Evolutionary conservation across 2,888 invertebrate genomes (phyloP).

Genomic region (Cerastis leucographa): DNA sequence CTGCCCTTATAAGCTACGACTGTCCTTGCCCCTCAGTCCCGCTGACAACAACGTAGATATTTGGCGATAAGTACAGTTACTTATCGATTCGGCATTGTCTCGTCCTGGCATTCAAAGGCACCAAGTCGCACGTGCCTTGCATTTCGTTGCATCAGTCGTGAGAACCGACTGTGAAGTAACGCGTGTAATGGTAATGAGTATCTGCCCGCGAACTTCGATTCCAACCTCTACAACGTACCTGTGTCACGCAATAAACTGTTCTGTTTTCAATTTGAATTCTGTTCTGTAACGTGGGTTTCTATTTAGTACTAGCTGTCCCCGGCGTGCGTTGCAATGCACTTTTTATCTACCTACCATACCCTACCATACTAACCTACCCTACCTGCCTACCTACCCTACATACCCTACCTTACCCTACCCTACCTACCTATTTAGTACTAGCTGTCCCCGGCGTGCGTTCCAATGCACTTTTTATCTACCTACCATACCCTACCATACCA

Average conservation of each 20-base stretch:
- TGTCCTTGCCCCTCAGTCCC: slow-evolving; percentile 73
- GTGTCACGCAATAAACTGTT: slow-evolving; percentile 39
- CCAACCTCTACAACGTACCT: slow-evolving; percentile 36
- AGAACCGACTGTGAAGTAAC: slow-evolving; percentile 83
- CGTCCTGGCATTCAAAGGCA: slow-evolving; percentile 82
- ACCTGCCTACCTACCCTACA: too few relatives aligned
- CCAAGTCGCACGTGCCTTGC: slow-evolving; percentile 81
- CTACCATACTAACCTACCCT: too few relatives aligned
- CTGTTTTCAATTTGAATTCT: slow-evolving; percentile 29
- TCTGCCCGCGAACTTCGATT: slow-evolving; percentile 61
- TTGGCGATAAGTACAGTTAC: slow-evolving; percentile 87
- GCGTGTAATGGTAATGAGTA: slow-evolving; percentile 73
- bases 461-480: too few relatives aligned
- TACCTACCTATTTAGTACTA: too few relatives aligned
- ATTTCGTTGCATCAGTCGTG: slow-evolving; percentile 82
- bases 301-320: too few relatives aligned
- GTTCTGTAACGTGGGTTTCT: not conserved
- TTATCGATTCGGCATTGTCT: slow-evolving; percentile 88
- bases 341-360: too few relatives aligned
- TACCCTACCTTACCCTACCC: too few relatives aligned
- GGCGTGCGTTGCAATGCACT: too few relatives aligned
- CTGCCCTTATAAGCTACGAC: slow-evolving; percentile 34
- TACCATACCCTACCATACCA: too few relatives aligned
- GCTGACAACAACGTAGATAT: slow-evolving; percentile 78
- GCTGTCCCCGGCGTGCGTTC: too few relatives aligned